Evolutionary conservation across 2,113 vertebrate species (phyloP).

Genomic region (Montifringilla adamsi): DNA sequence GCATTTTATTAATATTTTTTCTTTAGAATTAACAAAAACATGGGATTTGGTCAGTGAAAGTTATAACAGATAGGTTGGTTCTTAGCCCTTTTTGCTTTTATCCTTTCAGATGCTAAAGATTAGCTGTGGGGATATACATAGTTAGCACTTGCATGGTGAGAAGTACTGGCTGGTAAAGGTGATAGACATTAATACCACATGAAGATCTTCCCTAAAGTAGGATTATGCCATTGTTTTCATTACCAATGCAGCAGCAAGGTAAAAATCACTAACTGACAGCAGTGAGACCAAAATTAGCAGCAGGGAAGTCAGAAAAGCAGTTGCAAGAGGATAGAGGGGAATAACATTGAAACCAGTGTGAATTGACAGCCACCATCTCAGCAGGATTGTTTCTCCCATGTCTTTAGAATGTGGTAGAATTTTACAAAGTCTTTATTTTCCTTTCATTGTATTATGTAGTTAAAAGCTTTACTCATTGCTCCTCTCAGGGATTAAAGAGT

Average conservation of each 20-base stretch:
- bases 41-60: neutral
- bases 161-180: neutral
- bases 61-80: neutral
- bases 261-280: neutral
- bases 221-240: neutral
- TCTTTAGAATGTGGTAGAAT: neutral
- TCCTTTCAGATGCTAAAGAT: neutral
- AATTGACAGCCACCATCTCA: neutral
- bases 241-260: neutral
- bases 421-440: neutral
- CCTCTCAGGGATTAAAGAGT: neutral
- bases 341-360: neutral
- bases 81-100: neutral
- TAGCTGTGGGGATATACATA: neutral
- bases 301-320: neutral
- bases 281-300: neutral
- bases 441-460: neutral
- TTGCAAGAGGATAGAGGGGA: neutral
- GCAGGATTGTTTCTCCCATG: neutral
- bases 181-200: neutral
- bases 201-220: neutral
- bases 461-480: neutral
- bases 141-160: neutral
- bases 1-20: neutral
- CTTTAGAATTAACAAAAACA: neutral